phyloP scores from a whole-genome alignment of 2,113 vertebrate genomes.

The Chrysochloris asiatica region DNA sequence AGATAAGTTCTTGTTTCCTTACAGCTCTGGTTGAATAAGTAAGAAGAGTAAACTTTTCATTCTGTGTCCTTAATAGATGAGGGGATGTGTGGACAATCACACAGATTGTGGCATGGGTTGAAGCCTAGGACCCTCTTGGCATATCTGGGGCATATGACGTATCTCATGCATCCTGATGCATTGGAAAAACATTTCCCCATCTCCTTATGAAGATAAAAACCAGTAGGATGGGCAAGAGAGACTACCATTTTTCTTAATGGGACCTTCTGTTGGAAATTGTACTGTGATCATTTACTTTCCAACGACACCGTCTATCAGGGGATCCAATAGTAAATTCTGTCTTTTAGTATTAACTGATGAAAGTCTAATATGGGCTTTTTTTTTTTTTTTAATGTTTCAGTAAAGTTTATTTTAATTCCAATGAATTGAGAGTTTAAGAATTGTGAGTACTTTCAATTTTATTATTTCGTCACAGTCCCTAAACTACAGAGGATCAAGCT shows the following conservation, averaged over 20 bases:
- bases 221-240: not conserved
- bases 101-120: not conserved
- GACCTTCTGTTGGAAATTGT: not conserved
- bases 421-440: not conserved
- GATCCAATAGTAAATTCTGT: not conserved
- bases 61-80: not conserved
- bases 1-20: not conserved
- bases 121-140: not conserved
- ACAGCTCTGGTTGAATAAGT: not conserved
- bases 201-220: not conserved
- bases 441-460: not conserved
- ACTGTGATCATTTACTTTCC: not conserved
- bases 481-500: not conserved
- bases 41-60: not conserved
- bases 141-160: slow-evolving; percentile 9
- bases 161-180: slow-evolving; percentile 4
- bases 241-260: not conserved
- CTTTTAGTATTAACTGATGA: slow-evolving; percentile 3
- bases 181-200: not conserved
- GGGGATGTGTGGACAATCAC: not conserved
- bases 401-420: not conserved
- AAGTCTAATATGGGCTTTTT: not conserved
- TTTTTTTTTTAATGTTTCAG: not conserved
- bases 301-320: not conserved
- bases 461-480: not conserved